Percentiles rank a stretch among this genome's conserved stretches.
These are phyloP conservation scores for Polydrusus tereticollis DNA, from an alignment of 2,888 invertebrate species.

Conservation along the genomic window DNA sequence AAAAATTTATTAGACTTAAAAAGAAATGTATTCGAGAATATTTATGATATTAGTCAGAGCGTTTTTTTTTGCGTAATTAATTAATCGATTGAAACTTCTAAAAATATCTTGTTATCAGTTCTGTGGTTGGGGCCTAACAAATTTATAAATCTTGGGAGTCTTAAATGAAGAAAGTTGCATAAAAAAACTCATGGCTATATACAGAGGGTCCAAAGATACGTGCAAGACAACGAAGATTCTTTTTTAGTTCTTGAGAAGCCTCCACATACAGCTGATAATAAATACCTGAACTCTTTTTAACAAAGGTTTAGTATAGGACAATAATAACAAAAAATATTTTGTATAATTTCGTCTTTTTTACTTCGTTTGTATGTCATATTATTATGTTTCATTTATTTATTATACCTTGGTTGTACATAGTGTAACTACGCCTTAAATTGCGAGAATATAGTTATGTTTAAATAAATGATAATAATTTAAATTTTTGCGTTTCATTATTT, in stretches of 20 bases:
- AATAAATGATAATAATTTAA: conserved; percentile 53
- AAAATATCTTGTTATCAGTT: neutral
- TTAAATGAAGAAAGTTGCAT: too few species aligned
- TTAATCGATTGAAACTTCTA: too few species aligned
- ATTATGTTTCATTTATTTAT: conserved; percentile 51
- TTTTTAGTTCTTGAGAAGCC: too few species aligned
- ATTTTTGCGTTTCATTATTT: conserved; percentile 11
- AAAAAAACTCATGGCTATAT: too few species aligned
- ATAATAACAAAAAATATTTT: conserved; percentile 50
- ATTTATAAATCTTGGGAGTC: neutral
- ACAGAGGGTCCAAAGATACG: too few species aligned
- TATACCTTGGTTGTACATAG: conserved; percentile 53
- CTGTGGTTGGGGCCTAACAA: neutral
- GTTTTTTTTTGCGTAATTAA: neutral
- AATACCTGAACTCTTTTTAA: neutral
- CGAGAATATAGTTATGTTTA: conserved; percentile 56
- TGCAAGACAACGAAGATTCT: too few species aligned
- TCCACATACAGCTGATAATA: neutral
- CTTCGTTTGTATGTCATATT: conserved; percentile 18
- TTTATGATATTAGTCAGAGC: conserved; percentile 21
- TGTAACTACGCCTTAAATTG: conserved; percentile 57
- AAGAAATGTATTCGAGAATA: conserved; percentile 29
- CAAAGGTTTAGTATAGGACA: conserved; percentile 48
- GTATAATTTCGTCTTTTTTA: conserved; percentile 42
- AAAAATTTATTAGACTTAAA: conserved; percentile 33